A percentile compares a stretch with the other conserved stretches of the same genome.
Evolutionary conservation across 2,888 invertebrate genomes (phyloP).

Genomic region (Venusia cambrica): DNA sequence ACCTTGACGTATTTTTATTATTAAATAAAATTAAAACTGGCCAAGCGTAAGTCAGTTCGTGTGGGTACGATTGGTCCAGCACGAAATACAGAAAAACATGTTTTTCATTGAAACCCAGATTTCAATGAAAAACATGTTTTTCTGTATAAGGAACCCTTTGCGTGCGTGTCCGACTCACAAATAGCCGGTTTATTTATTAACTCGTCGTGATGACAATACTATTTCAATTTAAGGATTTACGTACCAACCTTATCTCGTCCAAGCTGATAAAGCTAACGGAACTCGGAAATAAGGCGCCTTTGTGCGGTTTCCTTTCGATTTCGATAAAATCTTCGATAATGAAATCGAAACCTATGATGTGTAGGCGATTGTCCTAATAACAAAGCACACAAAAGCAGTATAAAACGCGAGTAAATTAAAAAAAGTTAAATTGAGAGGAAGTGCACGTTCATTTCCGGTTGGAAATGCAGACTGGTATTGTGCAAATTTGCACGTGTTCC

Average conservation of each 20-base stretch:
- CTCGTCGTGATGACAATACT: too few relatives aligned
- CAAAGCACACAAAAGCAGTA: slow-evolving; percentile 71
- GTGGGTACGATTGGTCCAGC: too few relatives aligned
- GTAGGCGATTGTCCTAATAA: slow-evolving; percentile 65
- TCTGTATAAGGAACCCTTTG: too few relatives aligned
- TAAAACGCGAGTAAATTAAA: slow-evolving; percentile 57
- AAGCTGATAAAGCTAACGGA: slow-evolving; percentile 29
- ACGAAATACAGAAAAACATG: too few relatives aligned
- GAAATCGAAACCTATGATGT: slow-evolving; percentile 78
- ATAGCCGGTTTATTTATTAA: too few relatives aligned
- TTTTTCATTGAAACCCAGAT: too few relatives aligned
- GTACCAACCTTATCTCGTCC: slow-evolving; percentile 11
- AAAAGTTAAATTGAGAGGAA: slow-evolving; percentile 78
- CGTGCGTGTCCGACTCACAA: too few relatives aligned
- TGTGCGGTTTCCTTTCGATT: slow-evolving; percentile 69
- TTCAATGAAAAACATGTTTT: too few relatives aligned
- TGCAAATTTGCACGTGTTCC: slow-evolving; percentile 79
- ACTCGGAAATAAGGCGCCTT: slow-evolving; percentile 37
- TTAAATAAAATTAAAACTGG: too few relatives aligned
- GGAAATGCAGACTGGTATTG: slow-evolving; percentile 80
- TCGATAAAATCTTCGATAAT: slow-evolving; percentile 73
- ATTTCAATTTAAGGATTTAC: too few relatives aligned
- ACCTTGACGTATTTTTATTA: too few relatives aligned
- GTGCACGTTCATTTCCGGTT: slow-evolving; percentile 78
- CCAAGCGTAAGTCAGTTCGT: too few relatives aligned